Evolutionary conservation across 2,797 vertebrate species (phyloP).

Genomic region (Typhlichthys eigenmanni): DNA sequence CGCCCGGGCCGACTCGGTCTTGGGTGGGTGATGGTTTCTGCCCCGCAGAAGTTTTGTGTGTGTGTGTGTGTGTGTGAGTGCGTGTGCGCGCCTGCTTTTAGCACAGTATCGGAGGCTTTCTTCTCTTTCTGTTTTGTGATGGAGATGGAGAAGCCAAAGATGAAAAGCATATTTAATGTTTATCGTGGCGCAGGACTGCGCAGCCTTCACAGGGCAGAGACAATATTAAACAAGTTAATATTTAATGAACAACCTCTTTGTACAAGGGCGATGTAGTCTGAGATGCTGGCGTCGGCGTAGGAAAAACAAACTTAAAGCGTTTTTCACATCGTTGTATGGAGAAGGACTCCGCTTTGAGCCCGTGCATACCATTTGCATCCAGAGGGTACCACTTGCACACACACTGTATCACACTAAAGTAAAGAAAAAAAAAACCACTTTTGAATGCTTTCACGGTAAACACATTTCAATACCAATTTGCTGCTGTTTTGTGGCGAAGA

Average conservation of each 20-base stretch:
- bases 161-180: conserved; percentile 88
- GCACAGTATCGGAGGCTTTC: conserved; percentile 48
- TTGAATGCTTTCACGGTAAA: conserved; percentile 36
- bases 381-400: conserved; percentile 25
- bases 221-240: conserved; percentile 88
- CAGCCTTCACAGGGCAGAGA: conserved; percentile 78
- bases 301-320: conserved; percentile 81
- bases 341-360: conserved; percentile 68
- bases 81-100: conserved; percentile 39
- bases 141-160: conserved; percentile 75
- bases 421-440: conserved; percentile 31
- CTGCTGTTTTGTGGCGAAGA: background rate
- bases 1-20: conserved; percentile 28
- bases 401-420: conserved; percentile 23
- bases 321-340: conserved; percentile 70
- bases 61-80: conserved; percentile 57
- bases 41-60: conserved; percentile 75
- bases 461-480: conserved; percentile 23
- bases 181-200: conserved; percentile 74
- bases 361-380: conserved; percentile 46
- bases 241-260: conserved; percentile 82
- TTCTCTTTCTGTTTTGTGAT: conserved; percentile 58
- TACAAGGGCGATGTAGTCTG: conserved; percentile 73
- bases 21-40: conserved; percentile 61
- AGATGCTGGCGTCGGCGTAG: conserved; percentile 71